Evolutionary conservation across 2,888 invertebrate species (phyloP), one percentile per base, ranked within the genome.

Genomic region (Cylindroiulus punctatus): DNA sequence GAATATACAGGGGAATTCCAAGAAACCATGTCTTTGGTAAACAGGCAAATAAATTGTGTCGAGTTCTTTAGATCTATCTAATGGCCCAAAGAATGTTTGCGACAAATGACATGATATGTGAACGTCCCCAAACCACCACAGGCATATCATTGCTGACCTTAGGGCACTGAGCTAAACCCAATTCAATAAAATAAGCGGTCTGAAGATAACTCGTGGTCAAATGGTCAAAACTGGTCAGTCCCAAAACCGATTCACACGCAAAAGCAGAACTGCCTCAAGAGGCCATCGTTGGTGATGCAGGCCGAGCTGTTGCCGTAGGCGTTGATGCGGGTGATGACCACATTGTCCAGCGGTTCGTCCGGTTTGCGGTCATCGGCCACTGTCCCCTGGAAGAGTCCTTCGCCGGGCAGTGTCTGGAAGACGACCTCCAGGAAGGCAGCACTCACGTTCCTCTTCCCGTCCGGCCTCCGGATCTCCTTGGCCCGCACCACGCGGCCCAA

Each of bases 261-360:
- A 26, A n/a, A 84, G 26, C 84, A 84, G 47, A 22, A 44, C 22
- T 30, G 44, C 26, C 47, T 84, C 47, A 84, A 84, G 22, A 42
- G 42, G 47, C 42, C 26, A 30, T 42, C 22, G 84, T 47, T 17
- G 8, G 36, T 1, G 0, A 84, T 14, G 44, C 84, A 84, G 14
- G 40, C 42, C n/a, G 84, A 84, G 12, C 12, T 26, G 30, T 44
- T 47, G 8, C 84, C 84, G 14, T 84, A 84, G 0, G 8, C 14
- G 47, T 84, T 30, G 10, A 84, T 30, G 30, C 84, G 40, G 7
- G 30, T 84, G 84, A 84, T 44, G 4, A 22, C 26, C 12, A 17
- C 10, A 14, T 47, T 10, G 30, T 30, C 26, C 7, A 36, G 26
- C 7, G 32, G 36, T 7, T 83, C 83, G n/a, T 47, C 42, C 17